A percentile compares a stretch with the other conserved stretches of the same genome.
phyloP scores from a whole-genome alignment of 2,113 vertebrate species.

The Campylomormyrus numenius region DNA sequence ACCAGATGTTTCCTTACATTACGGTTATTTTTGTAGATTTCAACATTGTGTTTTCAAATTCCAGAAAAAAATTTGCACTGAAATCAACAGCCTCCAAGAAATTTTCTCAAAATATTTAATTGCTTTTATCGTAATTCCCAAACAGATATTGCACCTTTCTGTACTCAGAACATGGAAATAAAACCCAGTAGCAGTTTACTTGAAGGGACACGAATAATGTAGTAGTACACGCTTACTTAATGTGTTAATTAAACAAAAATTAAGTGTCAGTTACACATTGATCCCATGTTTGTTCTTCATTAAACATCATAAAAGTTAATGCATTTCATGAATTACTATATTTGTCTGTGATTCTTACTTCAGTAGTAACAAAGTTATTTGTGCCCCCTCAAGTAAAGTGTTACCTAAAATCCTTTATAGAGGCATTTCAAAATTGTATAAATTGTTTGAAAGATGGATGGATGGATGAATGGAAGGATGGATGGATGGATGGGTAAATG shows the following conservation, averaged over 20 bases:
- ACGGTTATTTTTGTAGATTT: background rate
- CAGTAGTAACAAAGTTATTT: background rate
- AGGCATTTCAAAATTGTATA: background rate
- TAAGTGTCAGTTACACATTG: background rate
- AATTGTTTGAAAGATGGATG: background rate
- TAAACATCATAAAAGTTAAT: background rate
- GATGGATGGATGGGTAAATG: background rate
- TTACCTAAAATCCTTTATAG: background rate
- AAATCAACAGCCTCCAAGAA: background rate
- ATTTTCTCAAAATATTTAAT: background rate
- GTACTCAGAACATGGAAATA: background rate
- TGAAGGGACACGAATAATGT: background rate
- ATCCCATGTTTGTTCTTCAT: background rate
- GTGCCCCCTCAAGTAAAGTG: background rate
- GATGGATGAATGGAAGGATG: background rate
- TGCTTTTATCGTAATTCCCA: background rate
- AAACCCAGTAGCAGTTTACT: background rate
- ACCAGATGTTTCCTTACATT: background rate
- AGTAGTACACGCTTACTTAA: background rate
- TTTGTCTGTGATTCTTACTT: background rate
- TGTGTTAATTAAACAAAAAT: background rate
- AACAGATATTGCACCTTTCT: background rate
- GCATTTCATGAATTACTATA: background rate
- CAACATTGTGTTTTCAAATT: background rate
- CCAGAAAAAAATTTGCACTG: background rate